A percentile compares a stretch with the other conserved stretches of the same genome.
Conservation (phyloP, 37 sponge, comb jelly and placozoan genomes). For the Cliona cf. orientalis region DNA sequence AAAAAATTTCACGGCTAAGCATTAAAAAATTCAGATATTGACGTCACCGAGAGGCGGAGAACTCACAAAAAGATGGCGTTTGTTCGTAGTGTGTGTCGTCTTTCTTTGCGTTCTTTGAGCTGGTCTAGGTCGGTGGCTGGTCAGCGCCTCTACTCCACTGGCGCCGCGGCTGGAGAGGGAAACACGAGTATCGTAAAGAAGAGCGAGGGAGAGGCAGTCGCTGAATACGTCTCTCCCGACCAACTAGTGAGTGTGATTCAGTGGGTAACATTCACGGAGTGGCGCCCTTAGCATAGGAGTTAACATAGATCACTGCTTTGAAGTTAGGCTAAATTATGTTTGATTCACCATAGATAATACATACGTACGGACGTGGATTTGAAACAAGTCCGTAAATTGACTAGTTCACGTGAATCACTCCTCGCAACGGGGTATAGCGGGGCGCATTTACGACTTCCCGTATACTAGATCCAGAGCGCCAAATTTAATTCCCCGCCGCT, state of each 20-base stretch:
- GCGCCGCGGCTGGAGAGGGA: background rate
- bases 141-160: background rate
- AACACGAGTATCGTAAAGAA: slow-evolving; percentile 26
- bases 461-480: too few species aligned
- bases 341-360: too few species aligned
- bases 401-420: too few species aligned
- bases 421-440: too few species aligned
- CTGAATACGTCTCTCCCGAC: slow-evolving; percentile 38
- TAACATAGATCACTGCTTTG: too few species aligned
- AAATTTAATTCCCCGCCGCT: too few species aligned
- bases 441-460: too few species aligned
- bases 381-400: too few species aligned
- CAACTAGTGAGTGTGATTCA: slow-evolving; percentile 26
- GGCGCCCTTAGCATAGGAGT: background rate
- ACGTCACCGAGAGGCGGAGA: background rate
- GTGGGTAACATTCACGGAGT: background rate
- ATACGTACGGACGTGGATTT: too few species aligned
- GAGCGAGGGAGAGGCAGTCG: background rate
- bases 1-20: too few species aligned
- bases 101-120: background rate
- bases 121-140: background rate
- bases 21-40: background rate
- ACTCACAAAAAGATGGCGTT: slow-evolving; percentile 14
- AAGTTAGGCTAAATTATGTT: too few species aligned
- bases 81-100: background rate